Percentiles rank a stretch among this genome's conserved stretches.
These are phyloP conservation scores for Pocillopora damicornis DNA, from an alignment of 64 coral and sea anemone species.

Conservation along the genomic window DNA sequence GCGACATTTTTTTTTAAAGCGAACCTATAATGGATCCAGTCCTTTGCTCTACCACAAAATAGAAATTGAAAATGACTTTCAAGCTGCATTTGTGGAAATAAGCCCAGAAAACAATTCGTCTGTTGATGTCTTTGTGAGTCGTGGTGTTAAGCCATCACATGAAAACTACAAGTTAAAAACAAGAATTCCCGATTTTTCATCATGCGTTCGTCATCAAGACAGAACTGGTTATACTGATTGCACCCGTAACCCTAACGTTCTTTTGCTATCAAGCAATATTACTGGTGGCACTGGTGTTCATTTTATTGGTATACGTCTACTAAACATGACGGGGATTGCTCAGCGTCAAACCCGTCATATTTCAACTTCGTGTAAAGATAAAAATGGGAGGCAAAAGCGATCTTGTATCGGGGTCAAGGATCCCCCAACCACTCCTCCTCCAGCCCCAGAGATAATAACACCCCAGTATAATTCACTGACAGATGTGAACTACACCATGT, in stretches of 20 bases:
- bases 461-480: slow-evolving; percentile 5
- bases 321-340: not conserved
- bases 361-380: not conserved
- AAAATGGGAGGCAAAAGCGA: slow-evolving; percentile 30
- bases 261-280: slow-evolving; percentile 18
- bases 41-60: slow-evolving; percentile 41
- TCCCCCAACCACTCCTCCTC: slow-evolving; percentile 25
- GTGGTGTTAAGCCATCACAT: slow-evolving; percentile 9
- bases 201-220: not conserved
- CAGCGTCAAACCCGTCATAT: slow-evolving; percentile 6
- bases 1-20: slow-evolving; percentile 48
- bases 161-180: slow-evolving; percentile 14
- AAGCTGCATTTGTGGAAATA: not conserved
- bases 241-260: slow-evolving; percentile 15
- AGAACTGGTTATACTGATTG: not conserved
- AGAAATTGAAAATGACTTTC: not conserved
- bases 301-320: slow-evolving; percentile 34
- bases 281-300: slow-evolving; percentile 32
- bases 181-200: slow-evolving; percentile 35
- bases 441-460: not conserved
- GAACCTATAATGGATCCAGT: slow-evolving; percentile 17
- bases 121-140: slow-evolving; percentile 41
- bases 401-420: slow-evolving; percentile 35
- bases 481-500: slow-evolving; percentile 37
- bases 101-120: not conserved